Evolutionary conservation across 2,888 invertebrate species (phyloP).

Genomic region (Tetragonula carbonaria): DNA sequence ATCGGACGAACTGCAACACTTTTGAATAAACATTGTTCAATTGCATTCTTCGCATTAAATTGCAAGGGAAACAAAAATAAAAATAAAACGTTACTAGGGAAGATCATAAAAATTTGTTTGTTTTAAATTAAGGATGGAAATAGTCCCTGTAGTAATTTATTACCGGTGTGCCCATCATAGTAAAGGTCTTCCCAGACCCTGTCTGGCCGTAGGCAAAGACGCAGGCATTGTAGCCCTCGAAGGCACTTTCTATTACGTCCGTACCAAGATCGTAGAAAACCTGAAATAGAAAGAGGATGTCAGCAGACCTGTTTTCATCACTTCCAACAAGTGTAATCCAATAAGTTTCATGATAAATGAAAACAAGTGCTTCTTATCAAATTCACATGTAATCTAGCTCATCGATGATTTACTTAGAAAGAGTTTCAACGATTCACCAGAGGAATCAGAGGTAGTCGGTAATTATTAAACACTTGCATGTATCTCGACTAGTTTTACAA

Average conservation of each 20-base stretch:
- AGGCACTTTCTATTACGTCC: slow-evolving; percentile 92
- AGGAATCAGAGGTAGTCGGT: neutral
- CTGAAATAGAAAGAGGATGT: slow-evolving; percentile 69
- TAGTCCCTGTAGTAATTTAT: slow-evolving; percentile 64
- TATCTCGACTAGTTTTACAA: neutral
- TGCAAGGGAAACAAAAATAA: neutral
- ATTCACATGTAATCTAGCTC: neutral
- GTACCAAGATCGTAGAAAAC: slow-evolving; percentile 91
- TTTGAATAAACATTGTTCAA: too few relatives aligned
- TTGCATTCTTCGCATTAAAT: too few relatives aligned
- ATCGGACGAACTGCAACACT: too few relatives aligned
- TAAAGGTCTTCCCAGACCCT: slow-evolving; percentile 95
- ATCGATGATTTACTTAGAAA: slow-evolving; percentile 4
- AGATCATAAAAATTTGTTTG: neutral
- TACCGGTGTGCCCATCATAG: slow-evolving; percentile 94
- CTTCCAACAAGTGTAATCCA: neutral
- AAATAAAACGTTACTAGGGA: too few relatives aligned
- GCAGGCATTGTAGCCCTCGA: slow-evolving; percentile 94
- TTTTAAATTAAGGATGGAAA: neutral
- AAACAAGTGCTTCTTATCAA: slow-evolving; percentile 49
- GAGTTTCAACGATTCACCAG: slow-evolving; percentile 23
- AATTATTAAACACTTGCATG: neutral
- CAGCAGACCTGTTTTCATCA: neutral
- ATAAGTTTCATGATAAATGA: slow-evolving; percentile 36
- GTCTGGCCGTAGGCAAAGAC: slow-evolving; percentile 97